Base-by-base conservation (phyloP, 92 coral and sea anemone species). In the Hydrozoanthus gracilis region DNA sequence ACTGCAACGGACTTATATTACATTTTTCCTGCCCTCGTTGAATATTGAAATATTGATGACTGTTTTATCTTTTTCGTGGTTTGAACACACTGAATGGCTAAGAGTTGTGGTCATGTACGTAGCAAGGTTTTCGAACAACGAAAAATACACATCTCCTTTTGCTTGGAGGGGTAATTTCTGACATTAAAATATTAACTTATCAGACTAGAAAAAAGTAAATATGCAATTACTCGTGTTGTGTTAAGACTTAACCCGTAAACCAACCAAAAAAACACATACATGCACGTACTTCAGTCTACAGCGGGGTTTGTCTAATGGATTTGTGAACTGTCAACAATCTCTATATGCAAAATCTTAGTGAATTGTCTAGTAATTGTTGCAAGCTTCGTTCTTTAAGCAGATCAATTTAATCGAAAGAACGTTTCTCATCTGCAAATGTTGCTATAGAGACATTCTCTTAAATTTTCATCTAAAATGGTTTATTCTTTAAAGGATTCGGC, bases 51-150 rank as follows among this genome's bases (percentile, higher is more conserved):
- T 80, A 80, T 80, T 80, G 52, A 80, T 80, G 46, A 80, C 9
- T 47, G 10, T 48, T 78, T 78, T 78, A 78, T 78, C 83, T 5
- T 61, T 27, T 80, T 80, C 56, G 49, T 80, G 85, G 85, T 80
- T 79, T 65, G 13, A 49, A 27, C 85, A 5, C 73, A 80, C 39
- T 20, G 87, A 71, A 54, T 49, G 4, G 44, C 52, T 20, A 52
- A 71, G 68, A 83, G 51, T 46, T 70, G 79, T 71, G 79, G 87
- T 83, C 67, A 51, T 8, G 8, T 44, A 54, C 73, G 78, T 44
- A 83, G 54, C 76, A 71, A 83, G 87, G 71, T n/a, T 45, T 83
- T 83, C 10, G 55, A 83, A 47, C 35, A 52, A 47, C 87, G 44
- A 52, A 54, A 83, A 58, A 68, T 45, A 68, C 27, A 70, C 51